Conservation (phyloP, 2,113 vertebrate genomes). For the Sebastes schlegelii region DNA sequence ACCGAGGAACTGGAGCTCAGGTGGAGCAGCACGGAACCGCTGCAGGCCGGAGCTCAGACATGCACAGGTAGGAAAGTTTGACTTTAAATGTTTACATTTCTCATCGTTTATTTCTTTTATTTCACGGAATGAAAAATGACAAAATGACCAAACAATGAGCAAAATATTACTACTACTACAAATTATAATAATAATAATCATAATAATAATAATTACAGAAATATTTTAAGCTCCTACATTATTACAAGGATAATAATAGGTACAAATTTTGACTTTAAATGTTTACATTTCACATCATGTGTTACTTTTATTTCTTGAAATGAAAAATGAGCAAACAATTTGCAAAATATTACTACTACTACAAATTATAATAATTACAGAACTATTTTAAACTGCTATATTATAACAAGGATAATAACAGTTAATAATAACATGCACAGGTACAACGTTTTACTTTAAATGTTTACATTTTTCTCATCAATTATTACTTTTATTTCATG, state of each 20-base stretch:
- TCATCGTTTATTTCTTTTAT: background rate
- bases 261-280: too few relatives aligned
- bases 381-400: too few relatives aligned
- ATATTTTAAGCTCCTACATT: background rate
- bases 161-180: too few relatives aligned
- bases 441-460: conserved; percentile 8
- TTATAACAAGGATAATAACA: too few relatives aligned
- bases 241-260: background rate
- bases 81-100: background rate
- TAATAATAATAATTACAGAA: background rate
- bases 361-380: too few relatives aligned
- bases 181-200: too few relatives aligned
- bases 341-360: background rate
- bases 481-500: background rate
- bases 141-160: background rate
- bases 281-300: background rate
- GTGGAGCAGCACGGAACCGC: conserved; percentile 77
- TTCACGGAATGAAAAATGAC: background rate
- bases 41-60: conserved; percentile 44
- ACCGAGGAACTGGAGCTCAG: conserved; percentile 77
- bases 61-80: conserved; percentile 52
- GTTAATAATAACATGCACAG: conserved; percentile 42
- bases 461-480: background rate
- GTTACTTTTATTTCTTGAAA: background rate
- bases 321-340: background rate